These are phyloP conservation scores for Cottoperca gobio DNA, from an alignment of 2,797 vertebrate genomes.

Conservation along the genomic window DNA sequence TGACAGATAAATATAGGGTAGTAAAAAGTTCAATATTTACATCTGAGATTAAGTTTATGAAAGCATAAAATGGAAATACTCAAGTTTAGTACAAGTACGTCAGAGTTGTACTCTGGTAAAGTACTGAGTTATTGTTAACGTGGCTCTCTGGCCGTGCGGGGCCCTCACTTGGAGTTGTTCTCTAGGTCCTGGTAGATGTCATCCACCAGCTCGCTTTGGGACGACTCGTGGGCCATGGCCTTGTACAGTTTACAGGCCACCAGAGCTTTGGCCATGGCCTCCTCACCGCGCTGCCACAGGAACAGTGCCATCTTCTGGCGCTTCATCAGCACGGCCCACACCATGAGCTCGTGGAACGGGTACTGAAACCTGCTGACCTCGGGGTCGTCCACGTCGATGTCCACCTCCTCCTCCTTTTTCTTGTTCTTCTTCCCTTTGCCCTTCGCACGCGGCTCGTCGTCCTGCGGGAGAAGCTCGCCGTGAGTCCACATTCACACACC, in stretches of 20 bases:
- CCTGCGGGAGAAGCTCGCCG: conserved; percentile 70
- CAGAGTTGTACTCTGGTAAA: too few species aligned
- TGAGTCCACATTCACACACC: background rate
- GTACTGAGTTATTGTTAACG: too few species aligned
- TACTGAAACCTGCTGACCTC: conserved; percentile 93
- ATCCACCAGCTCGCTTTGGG: conserved; percentile 94
- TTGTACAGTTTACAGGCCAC: conserved; percentile 97
- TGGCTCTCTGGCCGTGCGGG: background rate
- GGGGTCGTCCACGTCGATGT: conserved; percentile 93
- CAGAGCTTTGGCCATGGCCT: conserved; percentile 95
- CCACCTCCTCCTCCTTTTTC: conserved; percentile 94
- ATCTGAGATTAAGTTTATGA: too few species aligned
- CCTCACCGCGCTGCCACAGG: conserved; percentile 95
- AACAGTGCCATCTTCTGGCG: too few species aligned
- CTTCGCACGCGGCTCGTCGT: conserved; percentile 91
- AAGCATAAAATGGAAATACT: too few species aligned
- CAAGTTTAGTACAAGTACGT: too few species aligned
- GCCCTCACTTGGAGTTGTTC: conserved; percentile 96
- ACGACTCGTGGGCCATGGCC: conserved; percentile 96
- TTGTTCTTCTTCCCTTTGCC: conserved; percentile 89
- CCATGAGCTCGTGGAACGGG: conserved; percentile 95
- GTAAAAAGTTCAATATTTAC: too few species aligned
- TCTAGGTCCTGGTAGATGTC: conserved; percentile 97
- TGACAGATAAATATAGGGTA: too few species aligned
- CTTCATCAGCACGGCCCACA: conserved; percentile 97